Evolutionary conservation across 2,113 vertebrate genomes (phyloP).

Genomic region (Marcusenius ussheri): DNA sequence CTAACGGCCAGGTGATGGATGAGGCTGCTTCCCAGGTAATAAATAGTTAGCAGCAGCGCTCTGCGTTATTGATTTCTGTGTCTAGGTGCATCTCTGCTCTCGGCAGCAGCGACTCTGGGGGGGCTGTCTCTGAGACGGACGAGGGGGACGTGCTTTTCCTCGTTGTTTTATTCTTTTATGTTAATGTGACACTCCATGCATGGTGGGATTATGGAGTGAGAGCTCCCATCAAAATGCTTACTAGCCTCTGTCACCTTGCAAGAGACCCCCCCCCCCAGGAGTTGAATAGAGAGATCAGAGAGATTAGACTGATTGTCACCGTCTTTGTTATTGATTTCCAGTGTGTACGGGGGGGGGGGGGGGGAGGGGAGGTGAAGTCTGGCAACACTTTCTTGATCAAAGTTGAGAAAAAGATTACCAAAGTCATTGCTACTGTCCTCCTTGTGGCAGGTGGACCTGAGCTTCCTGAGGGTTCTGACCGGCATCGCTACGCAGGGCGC

Average conservation of each 20-base stretch:
- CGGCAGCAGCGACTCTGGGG: conserved; percentile 17
- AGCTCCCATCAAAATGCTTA: conserved; percentile 9
- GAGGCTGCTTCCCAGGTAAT: conserved; percentile 51
- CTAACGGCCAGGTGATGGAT: conserved; percentile 66
- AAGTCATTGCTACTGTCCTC: neutral
- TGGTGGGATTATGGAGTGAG: conserved; percentile 24
- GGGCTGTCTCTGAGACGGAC: conserved; percentile 61
- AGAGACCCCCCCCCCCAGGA: neutral
- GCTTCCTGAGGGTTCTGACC: conserved; percentile 83
- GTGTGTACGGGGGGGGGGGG: conserved; percentile 10
- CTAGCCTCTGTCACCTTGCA: neutral
- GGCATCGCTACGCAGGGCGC: conserved; percentile 82
- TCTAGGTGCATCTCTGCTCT: conserved; percentile 55
- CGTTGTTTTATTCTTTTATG: conserved; percentile 49
- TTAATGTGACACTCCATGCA: conserved; percentile 45
- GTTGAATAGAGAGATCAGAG: conserved; percentile 31
- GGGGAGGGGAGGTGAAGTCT: conserved; percentile 18
- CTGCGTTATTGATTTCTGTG: conserved; percentile 58
- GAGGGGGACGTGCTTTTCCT: conserved; percentile 53
- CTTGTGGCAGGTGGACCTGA: conserved; percentile 81
- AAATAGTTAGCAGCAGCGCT: conserved; percentile 54
- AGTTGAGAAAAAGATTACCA: neutral
- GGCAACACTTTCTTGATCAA: conserved; percentile 15
- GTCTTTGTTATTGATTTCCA: conserved; percentile 54
- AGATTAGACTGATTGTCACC: conserved; percentile 47